A percentile compares a stretch with the other conserved stretches of the same genome.
Evolutionary conservation across 2,113 vertebrate genomes (phyloP).

Genomic region (Dromas ardeola): DNA sequence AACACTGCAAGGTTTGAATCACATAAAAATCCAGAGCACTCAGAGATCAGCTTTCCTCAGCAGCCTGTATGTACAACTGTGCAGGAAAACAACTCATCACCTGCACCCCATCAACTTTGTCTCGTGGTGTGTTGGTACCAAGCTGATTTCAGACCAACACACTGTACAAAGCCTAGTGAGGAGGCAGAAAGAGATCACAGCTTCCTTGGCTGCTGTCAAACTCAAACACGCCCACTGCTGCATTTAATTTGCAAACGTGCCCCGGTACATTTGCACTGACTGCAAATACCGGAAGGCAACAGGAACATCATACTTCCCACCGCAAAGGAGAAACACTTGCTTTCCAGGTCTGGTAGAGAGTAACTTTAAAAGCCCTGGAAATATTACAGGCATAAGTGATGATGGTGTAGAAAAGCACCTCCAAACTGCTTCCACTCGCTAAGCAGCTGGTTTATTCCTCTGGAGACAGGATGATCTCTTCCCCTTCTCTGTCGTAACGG

Average conservation of each 20-base stretch:
- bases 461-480: conserved; percentile 34
- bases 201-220: conserved; percentile 8
- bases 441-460: conserved; percentile 49
- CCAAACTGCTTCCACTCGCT: background rate
- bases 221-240: background rate
- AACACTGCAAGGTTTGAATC: background rate
- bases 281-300: background rate
- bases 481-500: background rate
- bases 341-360: background rate
- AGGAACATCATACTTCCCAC: background rate
- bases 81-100: background rate
- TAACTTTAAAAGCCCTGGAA: background rate
- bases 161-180: background rate
- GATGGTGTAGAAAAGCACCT: background rate
- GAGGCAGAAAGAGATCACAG: conserved; percentile 12
- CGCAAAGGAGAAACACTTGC: background rate
- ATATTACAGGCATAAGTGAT: background rate
- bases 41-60: background rate
- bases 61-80: background rate
- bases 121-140: background rate
- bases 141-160: background rate
- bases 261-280: background rate
- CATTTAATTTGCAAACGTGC: conserved; percentile 23
- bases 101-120: background rate
- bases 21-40: background rate